Conservation (phyloP, 23 tunicate species). For the Oikopleura albicans region DNA sequence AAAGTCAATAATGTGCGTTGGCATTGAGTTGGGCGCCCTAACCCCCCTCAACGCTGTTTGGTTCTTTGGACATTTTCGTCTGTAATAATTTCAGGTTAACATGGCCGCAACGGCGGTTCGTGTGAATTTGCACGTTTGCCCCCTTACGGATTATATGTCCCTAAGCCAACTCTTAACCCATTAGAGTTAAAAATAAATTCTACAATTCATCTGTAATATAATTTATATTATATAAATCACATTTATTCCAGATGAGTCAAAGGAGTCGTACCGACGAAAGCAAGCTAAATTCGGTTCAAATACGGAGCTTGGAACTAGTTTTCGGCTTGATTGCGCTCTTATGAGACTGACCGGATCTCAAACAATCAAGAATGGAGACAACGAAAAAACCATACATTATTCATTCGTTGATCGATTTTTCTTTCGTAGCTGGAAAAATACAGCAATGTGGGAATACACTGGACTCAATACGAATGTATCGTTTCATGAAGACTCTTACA, state of each 20-base stretch:
- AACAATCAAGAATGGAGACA: neutral
- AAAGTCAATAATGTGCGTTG: too few relatives aligned
- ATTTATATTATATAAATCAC: too few relatives aligned
- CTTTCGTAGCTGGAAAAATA: neutral
- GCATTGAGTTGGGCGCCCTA: too few relatives aligned
- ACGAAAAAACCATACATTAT: neutral
- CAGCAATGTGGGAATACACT: neutral
- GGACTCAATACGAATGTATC: neutral
- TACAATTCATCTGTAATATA: too few relatives aligned
- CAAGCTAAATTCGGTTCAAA: neutral
- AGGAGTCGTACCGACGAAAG: neutral
- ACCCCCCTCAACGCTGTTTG: too few relatives aligned
- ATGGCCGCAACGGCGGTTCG: too few relatives aligned
- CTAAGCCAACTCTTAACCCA: too few relatives aligned
- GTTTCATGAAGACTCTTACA: neutral
- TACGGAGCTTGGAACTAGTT: neutral
- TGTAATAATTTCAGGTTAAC: too few relatives aligned
- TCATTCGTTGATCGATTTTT: neutral
- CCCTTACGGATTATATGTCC: too few relatives aligned
- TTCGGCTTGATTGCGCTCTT: neutral
- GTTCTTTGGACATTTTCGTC: too few relatives aligned
- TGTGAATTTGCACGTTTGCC: too few relatives aligned
- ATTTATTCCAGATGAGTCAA: neutral
- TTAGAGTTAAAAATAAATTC: too few relatives aligned
- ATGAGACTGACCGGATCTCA: neutral